Evolutionary conservation across 1,140 invertebrate species (phyloP).

Genomic region (Lepidurus arcticus): DNA sequence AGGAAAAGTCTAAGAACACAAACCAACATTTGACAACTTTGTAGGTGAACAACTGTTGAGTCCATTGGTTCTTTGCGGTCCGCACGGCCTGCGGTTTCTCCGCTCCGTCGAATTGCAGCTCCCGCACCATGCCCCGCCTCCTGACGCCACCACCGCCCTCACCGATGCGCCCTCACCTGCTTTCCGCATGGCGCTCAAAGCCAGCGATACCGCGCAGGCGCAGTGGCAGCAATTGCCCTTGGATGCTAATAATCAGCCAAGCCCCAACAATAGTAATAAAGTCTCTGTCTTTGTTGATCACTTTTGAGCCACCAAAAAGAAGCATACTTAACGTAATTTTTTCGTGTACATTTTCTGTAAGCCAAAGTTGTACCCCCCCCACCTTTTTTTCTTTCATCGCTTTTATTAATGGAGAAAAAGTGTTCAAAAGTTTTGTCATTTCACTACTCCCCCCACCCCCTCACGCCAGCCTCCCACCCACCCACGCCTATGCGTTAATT

Average conservation of each 20-base stretch:
- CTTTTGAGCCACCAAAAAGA: constrained; percentile 55
- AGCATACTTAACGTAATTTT: background rate
- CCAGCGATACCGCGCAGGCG: constrained; percentile 45
- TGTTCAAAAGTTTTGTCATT: background rate
- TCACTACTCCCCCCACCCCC: background rate
- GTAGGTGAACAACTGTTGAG: constrained; percentile 85
- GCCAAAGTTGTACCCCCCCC: background rate
- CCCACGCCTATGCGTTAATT: background rate
- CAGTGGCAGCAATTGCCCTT: constrained; percentile 44
- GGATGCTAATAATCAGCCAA: constrained; percentile 48
- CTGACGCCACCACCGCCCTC: constrained; percentile 48
- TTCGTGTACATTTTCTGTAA: constrained; percentile 3
- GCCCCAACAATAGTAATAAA: constrained; percentile 48
- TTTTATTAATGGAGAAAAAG: background rate
- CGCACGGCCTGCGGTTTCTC: constrained; percentile 79
- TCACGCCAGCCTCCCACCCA: background rate
- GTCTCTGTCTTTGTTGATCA: constrained; percentile 84
- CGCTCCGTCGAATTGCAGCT: constrained; percentile 73
- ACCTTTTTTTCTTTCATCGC: background rate
- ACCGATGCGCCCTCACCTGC: constrained; percentile 59
- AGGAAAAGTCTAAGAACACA: background rate
- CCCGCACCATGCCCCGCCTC: constrained; percentile 48
- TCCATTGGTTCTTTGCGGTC: constrained; percentile 91
- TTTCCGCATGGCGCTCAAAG: constrained; percentile 68
- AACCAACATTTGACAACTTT: constrained; percentile 35